These are phyloP conservation scores for Halcyon badia DNA, from an alignment of 2,797 vertebrate genomes.

Conservation along the genomic window DNA sequence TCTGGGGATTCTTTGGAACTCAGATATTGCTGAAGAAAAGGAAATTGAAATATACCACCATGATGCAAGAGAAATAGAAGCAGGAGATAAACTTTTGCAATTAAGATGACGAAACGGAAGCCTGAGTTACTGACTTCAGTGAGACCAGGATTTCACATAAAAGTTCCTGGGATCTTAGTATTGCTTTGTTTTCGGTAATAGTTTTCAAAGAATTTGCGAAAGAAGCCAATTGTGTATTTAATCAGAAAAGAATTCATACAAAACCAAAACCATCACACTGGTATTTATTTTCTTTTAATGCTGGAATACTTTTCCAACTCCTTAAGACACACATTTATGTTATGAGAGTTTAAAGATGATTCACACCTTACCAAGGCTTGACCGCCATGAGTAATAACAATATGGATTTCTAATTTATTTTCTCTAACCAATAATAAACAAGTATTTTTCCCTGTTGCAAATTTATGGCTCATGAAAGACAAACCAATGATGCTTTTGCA, in stretches of 20 bases:
- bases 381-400: neutral
- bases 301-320: neutral
- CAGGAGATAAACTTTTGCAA: neutral
- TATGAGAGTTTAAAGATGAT: neutral
- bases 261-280: neutral
- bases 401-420: neutral
- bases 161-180: neutral
- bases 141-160: neutral
- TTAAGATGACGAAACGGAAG: neutral
- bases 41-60: neutral
- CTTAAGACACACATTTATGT: neutral
- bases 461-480: neutral
- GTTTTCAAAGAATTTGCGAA: neutral
- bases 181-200: neutral
- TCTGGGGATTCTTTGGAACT: neutral
- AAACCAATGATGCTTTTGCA: neutral
- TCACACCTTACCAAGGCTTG: neutral
- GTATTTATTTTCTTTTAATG: neutral
- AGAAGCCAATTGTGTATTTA: neutral
- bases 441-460: neutral
- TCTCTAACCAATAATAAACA: neutral
- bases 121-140: neutral
- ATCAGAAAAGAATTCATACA: neutral
- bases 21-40: neutral
- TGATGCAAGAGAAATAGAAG: neutral